Conservation (phyloP, 2,888 invertebrate species). For the Pandemis heparana region DNA sequence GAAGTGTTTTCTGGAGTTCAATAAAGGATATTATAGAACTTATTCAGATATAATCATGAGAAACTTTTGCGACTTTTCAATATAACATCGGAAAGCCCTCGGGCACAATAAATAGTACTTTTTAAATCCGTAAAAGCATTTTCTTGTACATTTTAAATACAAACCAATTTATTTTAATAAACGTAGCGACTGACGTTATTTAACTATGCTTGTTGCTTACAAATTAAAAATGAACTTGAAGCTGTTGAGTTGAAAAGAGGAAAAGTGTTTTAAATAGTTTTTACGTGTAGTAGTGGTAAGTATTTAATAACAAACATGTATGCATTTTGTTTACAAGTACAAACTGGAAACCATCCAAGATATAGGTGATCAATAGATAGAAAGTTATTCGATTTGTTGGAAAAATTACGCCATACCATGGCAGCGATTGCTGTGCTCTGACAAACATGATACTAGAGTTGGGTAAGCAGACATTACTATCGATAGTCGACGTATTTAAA, state of each 20-base stretch:
- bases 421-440: too few species aligned
- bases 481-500: too few species aligned
- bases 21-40: background rate
- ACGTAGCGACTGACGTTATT: slow-evolving; percentile 32
- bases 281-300: too few species aligned
- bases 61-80: background rate
- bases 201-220: background rate
- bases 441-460: too few species aligned
- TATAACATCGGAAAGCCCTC: background rate
- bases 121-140: slow-evolving; percentile 7
- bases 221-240: background rate
- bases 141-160: slow-evolving; percentile 9
- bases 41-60: background rate
- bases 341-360: background rate
- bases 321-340: background rate
- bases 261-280: background rate
- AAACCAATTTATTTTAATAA: slow-evolving; percentile 19
- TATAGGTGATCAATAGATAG: too few species aligned
- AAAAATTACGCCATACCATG: too few species aligned
- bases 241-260: background rate
- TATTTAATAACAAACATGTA: too few species aligned
- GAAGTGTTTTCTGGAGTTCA: too few species aligned
- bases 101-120: background rate
- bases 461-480: too few species aligned
- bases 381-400: too few species aligned